These are phyloP conservation scores for Battus philenor DNA, from an alignment of 1,140 invertebrate genomes.

Conservation along the genomic window DNA sequence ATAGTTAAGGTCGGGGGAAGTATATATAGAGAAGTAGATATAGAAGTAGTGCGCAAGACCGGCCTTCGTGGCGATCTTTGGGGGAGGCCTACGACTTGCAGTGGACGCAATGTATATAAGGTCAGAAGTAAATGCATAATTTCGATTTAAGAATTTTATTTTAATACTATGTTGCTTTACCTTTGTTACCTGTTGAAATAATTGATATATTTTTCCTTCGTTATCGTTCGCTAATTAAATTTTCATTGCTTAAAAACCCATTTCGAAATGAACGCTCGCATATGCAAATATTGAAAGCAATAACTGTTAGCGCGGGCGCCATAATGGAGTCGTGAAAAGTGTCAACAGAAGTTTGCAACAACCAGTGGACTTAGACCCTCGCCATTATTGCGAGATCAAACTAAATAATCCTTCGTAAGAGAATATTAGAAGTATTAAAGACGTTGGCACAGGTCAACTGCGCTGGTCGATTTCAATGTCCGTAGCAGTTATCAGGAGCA, in stretches of 20 bases:
- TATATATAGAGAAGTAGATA: too few relatives aligned
- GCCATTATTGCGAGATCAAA: not conserved
- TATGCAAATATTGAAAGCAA: conserved; percentile 22
- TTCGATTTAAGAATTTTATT: too few relatives aligned
- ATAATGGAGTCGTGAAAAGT: conserved; percentile 32
- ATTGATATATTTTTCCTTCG: too few relatives aligned
- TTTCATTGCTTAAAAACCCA: conserved; percentile 4
- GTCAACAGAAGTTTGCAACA: conserved; percentile 24
- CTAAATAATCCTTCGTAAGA: not conserved
- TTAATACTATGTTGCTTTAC: too few relatives aligned
- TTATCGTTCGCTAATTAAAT: too few relatives aligned
- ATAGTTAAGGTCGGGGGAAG: too few relatives aligned
- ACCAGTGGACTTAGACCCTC: conserved; percentile 18
- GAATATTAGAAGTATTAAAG: conserved; percentile 6
- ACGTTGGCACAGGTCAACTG: conserved; percentile 11
- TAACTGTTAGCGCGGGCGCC: conserved; percentile 19
- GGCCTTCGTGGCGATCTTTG: too few relatives aligned
- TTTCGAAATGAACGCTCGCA: conserved; percentile 2
- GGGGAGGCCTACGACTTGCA: too few relatives aligned
- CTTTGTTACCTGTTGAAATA: too few relatives aligned
- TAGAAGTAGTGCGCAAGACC: too few relatives aligned
- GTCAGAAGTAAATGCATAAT: too few relatives aligned
- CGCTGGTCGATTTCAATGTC: conserved; percentile 24
- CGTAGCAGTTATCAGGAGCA: conserved; percentile 25
- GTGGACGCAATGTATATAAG: too few relatives aligned